Evolutionary conservation across 53 echinoderm and acorn worm species (phyloP).

Genomic region (Henricia sp.): DNA sequence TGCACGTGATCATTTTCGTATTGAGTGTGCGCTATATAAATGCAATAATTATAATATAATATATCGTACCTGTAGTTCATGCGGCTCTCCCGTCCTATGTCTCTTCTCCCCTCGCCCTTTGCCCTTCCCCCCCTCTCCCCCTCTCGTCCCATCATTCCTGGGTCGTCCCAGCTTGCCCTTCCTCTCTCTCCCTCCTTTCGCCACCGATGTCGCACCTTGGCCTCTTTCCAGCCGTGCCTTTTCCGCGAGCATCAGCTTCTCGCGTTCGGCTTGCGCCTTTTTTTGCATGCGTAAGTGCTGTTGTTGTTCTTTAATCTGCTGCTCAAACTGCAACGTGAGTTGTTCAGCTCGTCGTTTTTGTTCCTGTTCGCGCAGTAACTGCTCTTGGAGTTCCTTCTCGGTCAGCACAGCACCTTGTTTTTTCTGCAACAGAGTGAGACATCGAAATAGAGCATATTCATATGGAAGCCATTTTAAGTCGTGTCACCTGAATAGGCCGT

Average conservation of each 20-base stretch:
- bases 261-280: conserved; percentile 80
- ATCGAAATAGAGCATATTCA: too few species aligned
- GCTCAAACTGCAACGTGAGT: conserved; percentile 94
- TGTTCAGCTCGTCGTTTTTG: conserved; percentile 86
- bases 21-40: too few species aligned
- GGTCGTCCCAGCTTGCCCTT: conserved; percentile 15
- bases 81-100: not conserved
- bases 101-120: conserved; percentile 31
- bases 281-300: conserved; percentile 92
- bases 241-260: conserved; percentile 68
- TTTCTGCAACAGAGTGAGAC: too few species aligned
- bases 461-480: too few species aligned
- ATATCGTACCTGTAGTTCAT: conserved; percentile 10
- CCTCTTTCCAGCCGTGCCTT: conserved; percentile 42
- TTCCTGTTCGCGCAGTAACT: conserved; percentile 84
- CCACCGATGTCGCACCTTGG: conserved; percentile 30
- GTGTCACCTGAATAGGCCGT: too few species aligned
- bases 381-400: conserved; percentile 68
- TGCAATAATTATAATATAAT: too few species aligned
- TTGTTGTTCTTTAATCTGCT: conserved; percentile 97
- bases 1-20: too few species aligned
- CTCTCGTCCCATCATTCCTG: not conserved
- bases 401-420: conserved; percentile 2
- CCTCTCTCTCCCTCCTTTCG: conserved; percentile 34
- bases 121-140: conserved; percentile 17